Conservation (phyloP, 2,888 invertebrate genomes). For the Nasonovia ribisnigri region DNA sequence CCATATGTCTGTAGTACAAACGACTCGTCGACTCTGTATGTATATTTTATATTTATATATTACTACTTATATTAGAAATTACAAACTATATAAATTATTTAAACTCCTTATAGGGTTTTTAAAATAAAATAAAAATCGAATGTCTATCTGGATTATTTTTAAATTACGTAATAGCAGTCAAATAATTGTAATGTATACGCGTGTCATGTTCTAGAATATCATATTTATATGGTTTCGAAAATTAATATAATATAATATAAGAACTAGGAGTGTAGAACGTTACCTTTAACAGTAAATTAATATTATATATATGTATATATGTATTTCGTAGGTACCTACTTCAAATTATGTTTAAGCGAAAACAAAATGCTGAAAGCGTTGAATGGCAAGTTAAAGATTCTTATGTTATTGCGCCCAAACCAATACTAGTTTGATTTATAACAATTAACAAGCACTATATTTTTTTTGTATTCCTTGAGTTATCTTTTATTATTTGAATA, state of each 20-base stretch:
- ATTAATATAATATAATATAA: neutral
- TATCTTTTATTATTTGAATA: neutral
- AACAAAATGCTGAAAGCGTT: neutral
- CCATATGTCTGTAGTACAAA: too few species aligned
- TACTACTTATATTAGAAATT: neutral
- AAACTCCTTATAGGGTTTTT: neutral
- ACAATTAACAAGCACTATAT: neutral
- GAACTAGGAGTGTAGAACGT: neutral
- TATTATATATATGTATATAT: neutral
- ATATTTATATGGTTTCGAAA: conserved; percentile 32
- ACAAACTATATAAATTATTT: neutral
- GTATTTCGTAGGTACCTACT: neutral
- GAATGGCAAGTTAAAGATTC: neutral
- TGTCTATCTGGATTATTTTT: neutral
- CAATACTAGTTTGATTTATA: neutral
- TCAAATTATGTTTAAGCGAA: neutral
- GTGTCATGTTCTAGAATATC: conserved; percentile 21
- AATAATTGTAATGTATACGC: neutral
- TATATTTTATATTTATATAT: neutral
- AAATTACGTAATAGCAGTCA: conserved; percentile 12
- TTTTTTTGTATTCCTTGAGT: neutral
- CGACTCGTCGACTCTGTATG: too few species aligned
- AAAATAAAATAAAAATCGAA: neutral
- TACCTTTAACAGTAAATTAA: neutral
- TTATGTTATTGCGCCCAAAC: neutral